Percentiles rank a stretch among this genome's conserved stretches.
phyloP scores from a whole-genome alignment of 2,797 vertebrate species.

The Pipistrellus pygmaeus region DNA sequence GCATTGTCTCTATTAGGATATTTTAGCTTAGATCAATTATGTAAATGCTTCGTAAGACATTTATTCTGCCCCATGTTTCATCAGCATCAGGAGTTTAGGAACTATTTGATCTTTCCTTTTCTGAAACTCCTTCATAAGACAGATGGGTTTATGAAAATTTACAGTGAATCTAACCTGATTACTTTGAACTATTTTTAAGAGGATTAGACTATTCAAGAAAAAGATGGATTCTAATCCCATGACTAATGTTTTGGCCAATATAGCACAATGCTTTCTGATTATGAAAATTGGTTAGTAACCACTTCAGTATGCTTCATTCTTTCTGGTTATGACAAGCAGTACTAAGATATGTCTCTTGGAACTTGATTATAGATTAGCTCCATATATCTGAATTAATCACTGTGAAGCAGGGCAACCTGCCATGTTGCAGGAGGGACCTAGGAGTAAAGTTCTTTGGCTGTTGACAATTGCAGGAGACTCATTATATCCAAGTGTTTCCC shows the following conservation, averaged over 20 bases:
- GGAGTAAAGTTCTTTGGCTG: conserved; percentile 26
- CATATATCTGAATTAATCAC: conserved; percentile 24
- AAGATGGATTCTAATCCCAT: conserved; percentile 75
- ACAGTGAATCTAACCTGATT: conserved; percentile 77
- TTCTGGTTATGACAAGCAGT: conserved; percentile 58
- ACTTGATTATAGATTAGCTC: conserved; percentile 38
- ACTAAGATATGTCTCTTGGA: conserved; percentile 72
- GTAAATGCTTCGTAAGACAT: conserved; percentile 61
- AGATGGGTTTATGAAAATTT: conserved; percentile 67
- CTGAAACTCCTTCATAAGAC: conserved; percentile 66
- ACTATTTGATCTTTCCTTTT: conserved; percentile 76
- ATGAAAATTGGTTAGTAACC: conserved; percentile 79
- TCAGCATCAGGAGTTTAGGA: conserved; percentile 67
- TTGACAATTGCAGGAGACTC: conserved; percentile 54
- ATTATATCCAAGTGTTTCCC: conserved; percentile 72
- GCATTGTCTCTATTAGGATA: conserved; percentile 68
- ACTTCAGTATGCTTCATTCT: conserved; percentile 68
- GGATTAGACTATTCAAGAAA: conserved; percentile 72
- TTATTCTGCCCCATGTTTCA: conserved; percentile 68
- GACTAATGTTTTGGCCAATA: conserved; percentile 80
- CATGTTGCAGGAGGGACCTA: not conserved
- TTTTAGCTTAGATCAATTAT: conserved; percentile 74
- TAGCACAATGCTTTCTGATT: conserved; percentile 74
- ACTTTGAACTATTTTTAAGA: conserved; percentile 75
- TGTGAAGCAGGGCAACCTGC: conserved; percentile 19